These are phyloP conservation scores for Karalla daura DNA, from an alignment of 2,797 vertebrate genomes.

Conservation along the genomic window DNA sequence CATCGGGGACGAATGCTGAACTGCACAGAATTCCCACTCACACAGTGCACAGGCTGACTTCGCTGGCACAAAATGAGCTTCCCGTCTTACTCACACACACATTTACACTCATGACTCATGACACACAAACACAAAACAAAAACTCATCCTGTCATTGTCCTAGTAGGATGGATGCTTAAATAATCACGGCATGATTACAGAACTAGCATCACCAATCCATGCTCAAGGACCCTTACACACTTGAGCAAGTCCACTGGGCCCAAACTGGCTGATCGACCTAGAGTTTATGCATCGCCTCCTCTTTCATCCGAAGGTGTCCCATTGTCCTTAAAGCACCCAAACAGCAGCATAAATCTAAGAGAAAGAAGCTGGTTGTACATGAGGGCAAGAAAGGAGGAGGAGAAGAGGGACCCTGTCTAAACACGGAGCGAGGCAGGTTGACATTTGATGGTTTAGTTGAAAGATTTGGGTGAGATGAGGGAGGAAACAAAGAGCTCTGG, in stretches of 20 bases:
- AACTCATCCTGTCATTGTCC: constrained; percentile 21
- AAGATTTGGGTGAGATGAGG: constrained; percentile 16
- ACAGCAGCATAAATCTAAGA: constrained; percentile 30
- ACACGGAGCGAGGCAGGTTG: constrained; percentile 35
- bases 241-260: constrained; percentile 28
- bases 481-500: neutral
- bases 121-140: constrained; percentile 37
- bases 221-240: constrained; percentile 47
- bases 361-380: constrained; percentile 5
- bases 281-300: constrained; percentile 32
- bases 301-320: constrained; percentile 45
- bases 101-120: too few relatives aligned
- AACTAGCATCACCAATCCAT: constrained; percentile 44
- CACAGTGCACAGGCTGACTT: neutral
- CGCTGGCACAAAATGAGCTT: neutral
- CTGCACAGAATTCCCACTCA: constrained; percentile 12
- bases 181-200: constrained; percentile 52
- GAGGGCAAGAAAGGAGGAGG: constrained; percentile 3
- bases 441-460: constrained; percentile 32
- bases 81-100: constrained; percentile 10
- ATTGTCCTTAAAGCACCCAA: constrained; percentile 39
- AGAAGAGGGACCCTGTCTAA: constrained; percentile 3
- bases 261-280: constrained; percentile 8
- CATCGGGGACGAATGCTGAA: constrained; percentile 29
- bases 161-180: constrained; percentile 52